Base-by-base conservation (phyloP, 2,113 vertebrate genomes). In the Oriolus oriolus region DNA sequence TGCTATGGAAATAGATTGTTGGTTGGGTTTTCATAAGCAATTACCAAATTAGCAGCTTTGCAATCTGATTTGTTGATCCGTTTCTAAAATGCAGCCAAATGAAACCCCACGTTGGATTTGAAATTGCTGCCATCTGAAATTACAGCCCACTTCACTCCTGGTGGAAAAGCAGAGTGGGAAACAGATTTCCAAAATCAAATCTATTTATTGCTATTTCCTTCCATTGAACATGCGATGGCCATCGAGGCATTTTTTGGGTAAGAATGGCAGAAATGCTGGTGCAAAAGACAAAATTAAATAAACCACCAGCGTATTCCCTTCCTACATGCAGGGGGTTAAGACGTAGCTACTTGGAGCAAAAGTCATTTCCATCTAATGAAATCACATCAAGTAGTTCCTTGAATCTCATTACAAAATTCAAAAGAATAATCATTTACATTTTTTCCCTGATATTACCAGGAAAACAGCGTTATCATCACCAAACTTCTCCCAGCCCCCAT, bases 61-160 rank as follows among this genome's bases (percentile, higher is more conserved):
- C 69, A 71, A 74, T 53, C 89, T 77, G 92, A 16, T 94, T 95
- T 81, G 91, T 44, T 81, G 96, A 76, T 56, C 52, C 9, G 10
- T 49, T 87, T 80, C 89, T 74, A 88, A 97, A 90, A 64, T 0
- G 42, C 4, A 52, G 95, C 84, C 96, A 97, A 96, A 97, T 52
- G 68, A 97, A 96, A 93, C 39, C 84, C 89, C 74, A 84, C 16
- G 12, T 19, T 92, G 96, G 65, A 77, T 96, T 95, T 97, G 89
- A 93, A 94, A 69, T 84, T 0, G 53, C 16, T 42, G 85, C 57
- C 74, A 77, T 41, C 70, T 85, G 65, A 96, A 76, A 96, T 84
- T 73, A 92, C 89, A 69, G 83, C 89, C 45, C 4, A 30, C 66
- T 95, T 73, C 69, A 45, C 81, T 78, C 95, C 66, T 12, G 74